Conservation (phyloP, 1,140 invertebrate species). For the Musca domestica region DNA sequence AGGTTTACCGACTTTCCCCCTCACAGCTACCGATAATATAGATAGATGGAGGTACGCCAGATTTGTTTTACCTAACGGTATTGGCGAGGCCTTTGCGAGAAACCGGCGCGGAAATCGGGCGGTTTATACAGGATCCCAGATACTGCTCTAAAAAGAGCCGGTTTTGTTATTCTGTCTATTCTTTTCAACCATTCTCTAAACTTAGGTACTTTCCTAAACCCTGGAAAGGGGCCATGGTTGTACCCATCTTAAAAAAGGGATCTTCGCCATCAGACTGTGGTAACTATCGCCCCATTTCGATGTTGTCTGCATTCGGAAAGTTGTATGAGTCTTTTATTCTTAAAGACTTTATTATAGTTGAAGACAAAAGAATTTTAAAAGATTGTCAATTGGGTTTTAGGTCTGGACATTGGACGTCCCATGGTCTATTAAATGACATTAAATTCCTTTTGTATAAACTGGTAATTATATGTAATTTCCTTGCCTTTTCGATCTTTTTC, state of each 20-base stretch:
- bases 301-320: not conserved
- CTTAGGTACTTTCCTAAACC: not conserved
- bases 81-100: too few relatives aligned
- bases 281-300: not conserved
- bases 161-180: too few relatives aligned
- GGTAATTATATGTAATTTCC: not conserved
- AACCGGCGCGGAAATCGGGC: too few relatives aligned
- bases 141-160: too few relatives aligned
- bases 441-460: not conserved
- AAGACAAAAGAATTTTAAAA: not conserved
- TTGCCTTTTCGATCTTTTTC: not conserved
- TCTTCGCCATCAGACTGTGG: too few relatives aligned
- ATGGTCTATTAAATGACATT: not conserved
- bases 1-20: too few relatives aligned
- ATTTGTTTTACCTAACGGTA: too few relatives aligned
- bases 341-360: too few relatives aligned
- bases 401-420: not conserved
- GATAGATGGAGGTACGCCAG: too few relatives aligned
- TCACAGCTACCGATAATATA: too few relatives aligned
- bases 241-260: not conserved
- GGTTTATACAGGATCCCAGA: too few relatives aligned
- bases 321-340: not conserved
- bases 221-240: not conserved
- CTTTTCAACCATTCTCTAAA: not conserved
- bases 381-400: not conserved